Evolutionary conservation across 1,140 invertebrate species (phyloP), one percentile per base, ranked within the genome.

Genomic region (Belonocnema kinseyi): DNA sequence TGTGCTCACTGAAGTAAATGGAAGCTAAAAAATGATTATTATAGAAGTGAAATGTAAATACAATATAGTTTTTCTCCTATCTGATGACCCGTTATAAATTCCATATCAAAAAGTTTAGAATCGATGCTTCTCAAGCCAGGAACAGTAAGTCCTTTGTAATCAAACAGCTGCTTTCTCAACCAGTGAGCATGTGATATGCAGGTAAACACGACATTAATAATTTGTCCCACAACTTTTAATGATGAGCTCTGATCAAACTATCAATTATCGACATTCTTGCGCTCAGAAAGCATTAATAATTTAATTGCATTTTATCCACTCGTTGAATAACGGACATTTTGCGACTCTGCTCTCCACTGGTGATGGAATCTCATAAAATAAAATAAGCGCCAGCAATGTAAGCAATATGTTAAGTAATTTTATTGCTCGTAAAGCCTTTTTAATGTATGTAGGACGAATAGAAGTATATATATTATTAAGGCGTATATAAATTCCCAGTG

Each of bases 361-460:
- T n/a, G 26, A 76, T 50, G 12, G 46, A 74, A 75, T 56, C 33
- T 74, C 8, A 6, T 56, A 50, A 46, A 46, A 21, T 53, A 72
- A 71, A 77, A 66, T 19, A 54, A 16, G 8, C 50, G 11, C 4
- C n/a, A 50, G 11, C 16, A 73, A 73, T 53, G n/a, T 53, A 73
- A 11, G 26, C 11, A 53, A 26, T 17, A 51, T 40, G 26, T 26
- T 53, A 50, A 52, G 26, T 6, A 73, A 19, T 54, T 73, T 73
- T 33, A 72, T 72, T 19, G 16, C n/a, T 50, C 17, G 51, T 72
- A 50, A 46, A 46, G 40, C 40, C 10, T 11, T 46, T 46, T 46
- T 46, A 0, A 26, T 26, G 26, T 3, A 26, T 26, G 26, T 26
- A 26, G 3, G 26, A 26, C 26, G 26, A 2, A 26, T 26, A 26